Evolutionary conservation across 2,113 vertebrate species (phyloP).

Genomic region (Sebastes schlegelii): DNA sequence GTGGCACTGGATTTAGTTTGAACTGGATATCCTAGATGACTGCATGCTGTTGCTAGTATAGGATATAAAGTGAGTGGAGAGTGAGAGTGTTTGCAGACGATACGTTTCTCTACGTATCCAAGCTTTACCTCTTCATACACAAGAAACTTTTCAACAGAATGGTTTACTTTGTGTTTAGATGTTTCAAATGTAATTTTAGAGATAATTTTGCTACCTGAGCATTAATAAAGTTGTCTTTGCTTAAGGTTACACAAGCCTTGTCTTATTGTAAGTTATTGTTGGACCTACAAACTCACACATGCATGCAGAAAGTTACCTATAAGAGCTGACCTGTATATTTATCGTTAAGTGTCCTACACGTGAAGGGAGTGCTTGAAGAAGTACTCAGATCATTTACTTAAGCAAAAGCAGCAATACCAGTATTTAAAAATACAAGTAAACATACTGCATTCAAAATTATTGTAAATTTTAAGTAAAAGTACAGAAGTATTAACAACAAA

Average conservation of each 20-base stretch:
- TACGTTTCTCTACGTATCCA: slow-evolving; percentile 42
- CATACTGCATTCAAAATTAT: not conserved
- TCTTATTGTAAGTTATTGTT: not conserved
- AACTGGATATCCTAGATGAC: slow-evolving; percentile 69
- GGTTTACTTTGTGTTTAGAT: slow-evolving; percentile 78
- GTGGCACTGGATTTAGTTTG: slow-evolving; percentile 73
- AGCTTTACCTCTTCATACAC: slow-evolving; percentile 61
- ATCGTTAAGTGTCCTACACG: too few relatives aligned
- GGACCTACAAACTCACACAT: slow-evolving; percentile 6
- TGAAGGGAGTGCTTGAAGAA: not conserved
- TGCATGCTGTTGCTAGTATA: slow-evolving; percentile 69
- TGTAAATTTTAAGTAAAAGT: not conserved
- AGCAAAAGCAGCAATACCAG: not conserved
- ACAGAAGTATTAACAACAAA: not conserved
- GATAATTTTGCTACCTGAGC: slow-evolving; percentile 80
- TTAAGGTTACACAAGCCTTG: slow-evolving; percentile 59
- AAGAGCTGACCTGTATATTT: not conserved
- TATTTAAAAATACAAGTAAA: not conserved
- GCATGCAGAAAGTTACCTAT: not conserved
- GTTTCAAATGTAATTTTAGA: slow-evolving; percentile 81
- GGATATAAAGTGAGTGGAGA: slow-evolving; percentile 41
- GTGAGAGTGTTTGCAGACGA: slow-evolving; percentile 59
- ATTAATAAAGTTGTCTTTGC: slow-evolving; percentile 83
- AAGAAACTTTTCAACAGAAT: slow-evolving; percentile 63
- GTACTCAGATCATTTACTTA: not conserved